Percentiles rank a stretch among this genome's conserved stretches.
These are phyloP conservation scores for Carposina sasakii DNA, from an alignment of 1,140 invertebrate species.

Conservation along the genomic window DNA sequence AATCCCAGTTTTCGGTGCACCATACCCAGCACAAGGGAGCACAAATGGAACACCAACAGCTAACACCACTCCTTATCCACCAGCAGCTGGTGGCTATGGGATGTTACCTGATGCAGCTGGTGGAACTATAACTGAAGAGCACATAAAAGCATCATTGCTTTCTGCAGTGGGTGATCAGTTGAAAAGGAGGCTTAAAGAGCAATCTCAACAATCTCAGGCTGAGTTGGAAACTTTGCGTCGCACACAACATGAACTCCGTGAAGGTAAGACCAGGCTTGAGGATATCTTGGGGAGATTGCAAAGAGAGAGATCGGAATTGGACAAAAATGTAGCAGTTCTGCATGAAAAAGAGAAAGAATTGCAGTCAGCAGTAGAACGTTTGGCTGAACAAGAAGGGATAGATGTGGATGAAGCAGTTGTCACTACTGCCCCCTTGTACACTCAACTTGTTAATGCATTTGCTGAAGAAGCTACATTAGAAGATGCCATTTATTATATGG, in stretches of 20 bases:
- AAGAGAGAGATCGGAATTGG: slow-evolving; percentile 88
- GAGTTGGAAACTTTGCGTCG: slow-evolving; percentile 92
- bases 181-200: slow-evolving; percentile 88
- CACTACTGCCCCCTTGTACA: slow-evolving; percentile 96
- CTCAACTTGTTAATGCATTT: slow-evolving; percentile 96
- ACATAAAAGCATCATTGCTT: slow-evolving; percentile 93
- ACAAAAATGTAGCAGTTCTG: slow-evolving; percentile 88
- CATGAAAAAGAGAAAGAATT: slow-evolving; percentile 91
- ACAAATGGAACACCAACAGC: slow-evolving; percentile 43
- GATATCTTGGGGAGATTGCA: slow-evolving; percentile 86
- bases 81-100: slow-evolving; percentile 41
- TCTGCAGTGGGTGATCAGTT: slow-evolving; percentile 97
- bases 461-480: slow-evolving; percentile 98
- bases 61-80: slow-evolving; percentile 62
- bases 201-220: slow-evolving; percentile 90
- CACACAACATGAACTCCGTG: slow-evolving; percentile 90
- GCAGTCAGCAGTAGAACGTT: slow-evolving; percentile 83
- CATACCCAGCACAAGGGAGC: slow-evolving; percentile 50
- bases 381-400: slow-evolving; percentile 85
- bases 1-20: slow-evolving; percentile 53
- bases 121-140: slow-evolving; percentile 94
- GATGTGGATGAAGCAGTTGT: slow-evolving; percentile 98
- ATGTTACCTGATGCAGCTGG: slow-evolving; percentile 66
- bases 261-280: slow-evolving; percentile 89
- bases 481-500: slow-evolving; percentile 98